Evolutionary conservation across 1,140 invertebrate genomes (phyloP), one percentile per base, ranked within the genome.

Genomic region (Psilanteris sp.): DNA sequence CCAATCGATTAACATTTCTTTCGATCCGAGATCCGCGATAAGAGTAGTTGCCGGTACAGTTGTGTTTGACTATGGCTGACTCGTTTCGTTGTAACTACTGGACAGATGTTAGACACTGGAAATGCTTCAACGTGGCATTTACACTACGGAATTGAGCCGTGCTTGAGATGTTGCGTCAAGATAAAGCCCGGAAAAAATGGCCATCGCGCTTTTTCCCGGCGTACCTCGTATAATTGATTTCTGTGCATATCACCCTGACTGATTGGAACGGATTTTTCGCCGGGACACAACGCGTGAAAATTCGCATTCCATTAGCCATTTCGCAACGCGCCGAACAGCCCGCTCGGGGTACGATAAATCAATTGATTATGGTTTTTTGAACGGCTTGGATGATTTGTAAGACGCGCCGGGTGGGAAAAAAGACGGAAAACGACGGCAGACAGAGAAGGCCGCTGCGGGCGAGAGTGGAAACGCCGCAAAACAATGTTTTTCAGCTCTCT

Each of bases 401-500:
- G 68, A 61, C 20, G 46, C 43, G 11, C 5, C 14, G 9, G 7
- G n/a, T 20, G 5, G n/a, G 9, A 26, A 52, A 50, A 22, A 34
- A 54, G 22, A 44, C 13, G 34, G 11, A 32, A 37, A 14, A 48
- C 29, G 31, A 36, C 8, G 1, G 10, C 9, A 26, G 22, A 34
- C 0, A 11, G 46, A 14, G 24, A 14, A 13, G 36, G 14, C 7
- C 22, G 36, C 61, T 46, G 46, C 61, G 14, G 32, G 64, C 64
- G 36, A 24, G 39, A 52, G 57, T 55, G 48, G 71, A 75, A 75
- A 61, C 37, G 37, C 37, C 16, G 32, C 43, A 52, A 76, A 70
- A 70, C 64, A 76, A 70, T 70, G 66, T 76, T 66, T 70, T 70
- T 52, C 37, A 22, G 20, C 34, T 55, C 50, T 55, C 62, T 64